Base-by-base conservation (phyloP, 1,140 invertebrate genomes). In the Drosophila leontia region DNA sequence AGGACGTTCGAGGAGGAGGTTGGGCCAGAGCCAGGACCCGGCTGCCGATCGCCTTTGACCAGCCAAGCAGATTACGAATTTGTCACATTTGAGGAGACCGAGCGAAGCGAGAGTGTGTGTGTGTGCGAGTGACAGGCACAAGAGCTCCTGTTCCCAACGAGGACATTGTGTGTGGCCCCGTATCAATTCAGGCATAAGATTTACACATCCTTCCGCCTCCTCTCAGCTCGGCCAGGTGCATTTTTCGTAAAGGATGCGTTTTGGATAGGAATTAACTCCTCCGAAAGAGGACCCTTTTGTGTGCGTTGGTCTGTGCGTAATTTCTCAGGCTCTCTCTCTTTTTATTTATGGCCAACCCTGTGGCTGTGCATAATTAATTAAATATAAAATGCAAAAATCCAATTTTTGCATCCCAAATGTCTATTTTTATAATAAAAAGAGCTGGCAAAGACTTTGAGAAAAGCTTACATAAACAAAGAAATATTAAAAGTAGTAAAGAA, bases 261-360 rank as follows among this genome's bases (percentile, higher is more conserved):
- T 65, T 67, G 74, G 39, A 58, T 50, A 34, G 35, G 7, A 45
- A 39, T 55, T 29, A 62, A 35, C 57, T 45, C n/a, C 42, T 11
- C 12, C 5, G 9, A 12, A 8, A 5, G 12, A 42, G 35, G 44
- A 17, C 2, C 26, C 59, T 15, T 42, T 8, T 17, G 63, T 84
- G 84, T 82, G 81, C 85, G 75, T 85, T 91, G 86, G 86, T 37
- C 81, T 90, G 86, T 88, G 80, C 85, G 85, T 90, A 88, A 88
- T 88, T 63, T 51, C 47, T 23, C 44, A 63, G 37, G 32, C 44
- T 34, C 19, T 42, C 2, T 26, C 6, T 15, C 19, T 11, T 12
- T 19, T 12, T 12, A 15, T 5, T 63, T 63, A 34, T 17, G 37
- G 29, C 61, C 61, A 44, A 32, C 42, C 50, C 37, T 48, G 55